Evolutionary conservation across 2,888 invertebrate species (phyloP).

Genomic region (Polydrusus tereticollis): DNA sequence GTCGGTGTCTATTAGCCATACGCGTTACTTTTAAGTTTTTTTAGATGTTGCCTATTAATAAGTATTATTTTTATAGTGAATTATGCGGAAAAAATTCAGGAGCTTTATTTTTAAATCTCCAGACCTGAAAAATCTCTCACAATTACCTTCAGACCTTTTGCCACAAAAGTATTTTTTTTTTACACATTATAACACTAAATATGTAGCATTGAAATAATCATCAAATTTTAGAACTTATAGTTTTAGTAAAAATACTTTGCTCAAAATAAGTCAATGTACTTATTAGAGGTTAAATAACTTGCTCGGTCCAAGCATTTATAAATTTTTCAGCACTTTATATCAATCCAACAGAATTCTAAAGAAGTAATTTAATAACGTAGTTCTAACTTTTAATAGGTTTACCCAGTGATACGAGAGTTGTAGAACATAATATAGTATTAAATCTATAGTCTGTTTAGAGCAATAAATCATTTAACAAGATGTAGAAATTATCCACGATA

Average conservation of each 20-base stretch:
- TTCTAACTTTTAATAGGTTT: not conserved
- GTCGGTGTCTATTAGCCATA: constrained; percentile 11
- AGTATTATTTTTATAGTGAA: not conserved
- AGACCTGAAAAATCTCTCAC: no score
- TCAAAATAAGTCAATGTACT: not conserved
- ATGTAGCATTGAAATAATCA: no score
- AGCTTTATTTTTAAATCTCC: no score
- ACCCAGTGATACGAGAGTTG: not conserved
- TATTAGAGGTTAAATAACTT: not conserved
- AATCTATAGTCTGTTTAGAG: not conserved
- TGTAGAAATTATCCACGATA: no score
- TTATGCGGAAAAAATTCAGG: no score
- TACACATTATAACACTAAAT: no score
- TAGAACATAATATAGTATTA: not conserved
- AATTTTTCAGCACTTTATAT: not conserved
- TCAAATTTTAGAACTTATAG: not conserved
- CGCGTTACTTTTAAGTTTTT: not conserved
- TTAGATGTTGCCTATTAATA: not conserved
- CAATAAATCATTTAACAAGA: not conserved
- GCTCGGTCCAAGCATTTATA: not conserved
- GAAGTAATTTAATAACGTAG: not conserved
- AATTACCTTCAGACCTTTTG: no score
- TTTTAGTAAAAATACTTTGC: not conserved
- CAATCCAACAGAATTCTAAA: not conserved
- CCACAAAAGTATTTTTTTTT: no score